Conservation (phyloP, 2,888 invertebrate species). For the Drosophila tanythrix region DNA sequence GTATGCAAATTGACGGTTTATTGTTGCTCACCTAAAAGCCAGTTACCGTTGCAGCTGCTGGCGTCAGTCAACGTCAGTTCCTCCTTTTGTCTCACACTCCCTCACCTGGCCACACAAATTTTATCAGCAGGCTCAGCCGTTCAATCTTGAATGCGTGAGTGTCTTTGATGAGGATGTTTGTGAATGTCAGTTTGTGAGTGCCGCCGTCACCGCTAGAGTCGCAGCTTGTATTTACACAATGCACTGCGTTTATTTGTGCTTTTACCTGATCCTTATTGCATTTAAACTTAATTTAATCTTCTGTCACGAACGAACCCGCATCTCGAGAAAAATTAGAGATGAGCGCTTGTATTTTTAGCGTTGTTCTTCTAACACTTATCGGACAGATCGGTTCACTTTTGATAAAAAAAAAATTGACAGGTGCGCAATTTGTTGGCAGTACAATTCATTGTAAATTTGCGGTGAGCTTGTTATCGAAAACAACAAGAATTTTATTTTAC, state of each 20-base stretch:
- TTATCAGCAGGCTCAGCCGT: slow-evolving; percentile 43
- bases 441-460: neutral
- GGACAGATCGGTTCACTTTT: neutral
- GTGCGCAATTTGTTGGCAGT: neutral
- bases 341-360: neutral
- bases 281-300: slow-evolving; percentile 16
- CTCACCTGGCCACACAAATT: slow-evolving; percentile 4
- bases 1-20: slow-evolving; percentile 54
- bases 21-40: slow-evolving; percentile 64
- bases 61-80: slow-evolving; percentile 13
- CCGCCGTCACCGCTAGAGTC: slow-evolving; percentile 9
- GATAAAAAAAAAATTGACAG: neutral
- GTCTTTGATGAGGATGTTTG: neutral
- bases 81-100: neutral
- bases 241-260: neutral
- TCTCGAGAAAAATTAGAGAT: slow-evolving; percentile 52
- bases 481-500: neutral
- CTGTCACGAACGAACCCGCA: slow-evolving; percentile 43
- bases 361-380: neutral
- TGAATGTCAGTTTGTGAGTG: slow-evolving; percentile 16
- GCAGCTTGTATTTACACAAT: slow-evolving; percentile 20
- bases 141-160: slow-evolving; percentile 19
- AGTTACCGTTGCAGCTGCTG: slow-evolving; percentile 32
- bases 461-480: neutral
- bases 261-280: slow-evolving; percentile 49